Base-by-base conservation (phyloP, 2,113 vertebrate species). In the Taurulus bubalis region DNA sequence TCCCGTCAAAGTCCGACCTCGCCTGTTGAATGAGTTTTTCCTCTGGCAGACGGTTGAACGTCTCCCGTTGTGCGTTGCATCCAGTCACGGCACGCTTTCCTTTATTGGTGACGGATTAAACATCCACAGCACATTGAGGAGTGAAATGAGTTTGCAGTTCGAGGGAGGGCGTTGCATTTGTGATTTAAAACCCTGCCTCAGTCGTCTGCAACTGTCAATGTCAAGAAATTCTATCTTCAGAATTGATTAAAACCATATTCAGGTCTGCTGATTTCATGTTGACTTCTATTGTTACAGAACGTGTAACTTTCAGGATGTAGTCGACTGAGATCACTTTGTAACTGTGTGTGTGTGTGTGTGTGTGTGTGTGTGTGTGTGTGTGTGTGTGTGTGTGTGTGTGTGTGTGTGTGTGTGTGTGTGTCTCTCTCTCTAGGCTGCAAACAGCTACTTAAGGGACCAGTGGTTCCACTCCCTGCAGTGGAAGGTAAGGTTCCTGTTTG, bases 401-500 rank as follows among this genome's bases (percentile, higher is more conserved):
- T 36, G 3, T 38, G 1, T 42, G 0, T 36, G 36, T 73, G 6
- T 69, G 36, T 75, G 34, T 80, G 36, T 83, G 11, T 87, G 6
- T 72, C 26, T 73, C 24, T 79, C n/a, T 14, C 86, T 65, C 60
- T 88, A 99, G 98, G 98, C 98, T 88, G 97, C 97, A 76, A 99
- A 99, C 96, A 98, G 97, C 92, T 99, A 99, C 95, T 95, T 99
- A 89, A 96, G 98, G 91, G 98, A 99, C 95, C 98, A 99, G 94
- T 99, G 98, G 98, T 99, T 99, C 95, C 98, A 99, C 93, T 99
- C 98, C 34, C 94, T 99, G 85, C 98, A 99, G 95, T 99, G 98
- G 98, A 99, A 99, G 97, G 98, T 99, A 93, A 87, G 82, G 45
- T 85, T 82, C 49, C 53, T 24, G 2, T 53, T 76, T 64, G 2